Conservation (phyloP, 2,797 vertebrate genomes). For the Moxostoma hubbsi region DNA sequence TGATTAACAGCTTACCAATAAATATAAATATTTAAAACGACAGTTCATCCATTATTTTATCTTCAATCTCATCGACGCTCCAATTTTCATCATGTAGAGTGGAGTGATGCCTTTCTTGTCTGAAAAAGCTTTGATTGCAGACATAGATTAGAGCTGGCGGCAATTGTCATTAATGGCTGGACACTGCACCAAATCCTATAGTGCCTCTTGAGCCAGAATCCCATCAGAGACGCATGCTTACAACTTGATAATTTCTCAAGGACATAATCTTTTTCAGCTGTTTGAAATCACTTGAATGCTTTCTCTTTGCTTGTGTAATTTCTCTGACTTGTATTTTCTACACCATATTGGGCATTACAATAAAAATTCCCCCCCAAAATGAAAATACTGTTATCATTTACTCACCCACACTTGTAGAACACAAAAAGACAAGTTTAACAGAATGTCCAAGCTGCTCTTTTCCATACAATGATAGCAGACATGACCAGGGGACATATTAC, state of each 20-base stretch:
- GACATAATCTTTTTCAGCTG: constrained; percentile 13
- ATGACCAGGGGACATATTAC: no score
- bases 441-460: no score
- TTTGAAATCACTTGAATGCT: constrained; percentile 6
- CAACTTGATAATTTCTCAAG: constrained; percentile 39
- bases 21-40: constrained; percentile 35
- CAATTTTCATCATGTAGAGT: neutral
- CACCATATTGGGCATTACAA: neutral
- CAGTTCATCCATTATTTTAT: constrained; percentile 18
- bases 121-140: constrained; percentile 34
- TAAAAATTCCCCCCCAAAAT: neutral
- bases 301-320: constrained; percentile 21
- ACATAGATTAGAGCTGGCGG: constrained; percentile 13
- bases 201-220: constrained; percentile 37
- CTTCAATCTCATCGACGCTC: constrained; percentile 9
- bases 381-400: neutral
- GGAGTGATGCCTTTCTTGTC: neutral
- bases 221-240: constrained; percentile 35
- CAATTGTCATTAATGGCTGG: constrained; percentile 9
- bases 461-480: no score
- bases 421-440: no score
- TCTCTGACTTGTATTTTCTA: neutral
- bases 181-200: constrained; percentile 4
- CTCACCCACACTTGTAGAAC: no score
- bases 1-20: neutral